Evolutionary conservation across 2,888 invertebrate genomes (phyloP), one percentile per base, ranked within the genome.

Genomic region (Oxyscelio sp.): DNA sequence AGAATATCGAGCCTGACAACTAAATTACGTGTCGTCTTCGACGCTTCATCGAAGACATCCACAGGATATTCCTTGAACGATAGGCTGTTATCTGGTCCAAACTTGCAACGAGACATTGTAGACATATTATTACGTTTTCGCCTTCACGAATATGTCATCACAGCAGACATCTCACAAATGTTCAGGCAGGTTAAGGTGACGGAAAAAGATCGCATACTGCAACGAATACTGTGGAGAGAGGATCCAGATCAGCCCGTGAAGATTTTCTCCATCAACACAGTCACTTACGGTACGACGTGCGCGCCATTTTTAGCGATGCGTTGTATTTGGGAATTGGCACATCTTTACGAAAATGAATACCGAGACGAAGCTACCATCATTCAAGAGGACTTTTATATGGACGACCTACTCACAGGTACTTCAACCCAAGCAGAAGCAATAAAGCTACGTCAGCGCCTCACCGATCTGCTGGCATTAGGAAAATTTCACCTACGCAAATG

Each of bases 31-130:
- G 34, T 34, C 11, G 34, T 34, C 34, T 34, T 34, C 9, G 34
- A 34, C 34, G 34, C 34, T 9, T 34, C 34, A 11, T 6, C 34
- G 6, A 34, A 34, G 9, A 34, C 34, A 11, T 8, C 6, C 2
- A 8, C 9, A 2, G 9, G 34, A 8, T 2, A 4, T 9, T 34
- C 9, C 2, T 9, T 34, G 34, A 34, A 34, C 11, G 34, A 34
- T 9, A 43, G 9, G 2, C 11, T 59, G 9, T n/a, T 40, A 11
- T 15, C 40, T 13, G 59, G 59, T 8, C 59, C 59, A 15, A 59
- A 59, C 22, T 40, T 59, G 15, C 22, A 59, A n/a, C 21, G 43
- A 2, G 59, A 59, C n/a, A 6, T 59, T 9, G 2, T 59, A 5
- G 1, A n/a, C 0, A 59, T 40, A 8, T 43, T 59, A 15, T 8